Evolutionary conservation across 2,113 vertebrate species (phyloP), one percentile per base, ranked within the genome.

Genomic region (Hiodon tergisus): DNA sequence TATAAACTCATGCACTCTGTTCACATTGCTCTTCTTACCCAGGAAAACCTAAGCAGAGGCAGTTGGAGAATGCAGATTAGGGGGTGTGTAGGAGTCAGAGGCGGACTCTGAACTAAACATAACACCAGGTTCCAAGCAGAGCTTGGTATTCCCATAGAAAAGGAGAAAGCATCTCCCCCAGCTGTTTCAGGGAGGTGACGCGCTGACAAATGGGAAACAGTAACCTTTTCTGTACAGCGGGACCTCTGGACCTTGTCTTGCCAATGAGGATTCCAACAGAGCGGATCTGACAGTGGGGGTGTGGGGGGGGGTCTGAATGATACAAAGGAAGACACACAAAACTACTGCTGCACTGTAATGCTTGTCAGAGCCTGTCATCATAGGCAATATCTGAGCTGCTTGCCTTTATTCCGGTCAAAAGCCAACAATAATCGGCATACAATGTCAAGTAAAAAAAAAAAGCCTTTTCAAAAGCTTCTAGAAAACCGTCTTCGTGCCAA

Each of bases 171-270:
- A 54, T 57, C 6, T 69, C 55, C 71, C 68, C 75, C 65, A 71
- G 81, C 72, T 78, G 72, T 67, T 78, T 74, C 79, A 51, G 63
- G 73, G 46, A 81, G 76, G 77, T 75, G 73, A 79, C 77, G 77
- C 48, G 62, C 9, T 78, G 13, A 66, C 67, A 54, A 74, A 78
- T 69, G 73, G 77, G 73, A 77, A 81, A 0, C 69, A 3, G 0
- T 75, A 82, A 84, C 84, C 79, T 86, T 84, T 83, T 78, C 76
- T 67, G 70, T 57, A 71, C 1, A 46, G 47, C 70, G 60, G 50
- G 66, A 66, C 46, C 77, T 76, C 71, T 13, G 61, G 14, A 76
- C 73, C 62, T 13, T 68, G 60, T 7, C 14, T 3, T 13, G 14
- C 14, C 57, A 59, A n/a, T n/a, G n/a, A 6, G 55, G 60, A 60